Conservation (phyloP, 2,888 invertebrate species). For the Xestia rhomboidea region DNA sequence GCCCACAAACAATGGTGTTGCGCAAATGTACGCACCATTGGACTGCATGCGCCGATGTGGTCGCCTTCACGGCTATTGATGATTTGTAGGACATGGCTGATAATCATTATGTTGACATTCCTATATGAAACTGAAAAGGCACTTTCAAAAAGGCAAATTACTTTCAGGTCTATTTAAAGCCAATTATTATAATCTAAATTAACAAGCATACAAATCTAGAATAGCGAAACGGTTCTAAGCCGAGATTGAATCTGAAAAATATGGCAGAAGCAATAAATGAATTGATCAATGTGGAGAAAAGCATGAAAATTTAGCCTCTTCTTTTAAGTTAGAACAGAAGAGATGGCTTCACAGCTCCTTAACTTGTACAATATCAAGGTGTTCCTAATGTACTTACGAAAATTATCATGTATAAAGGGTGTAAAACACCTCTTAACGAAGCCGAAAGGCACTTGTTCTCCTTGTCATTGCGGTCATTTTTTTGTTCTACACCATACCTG, state of each 20-base stretch:
- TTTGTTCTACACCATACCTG: no score
- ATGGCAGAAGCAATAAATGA: no score
- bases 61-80: constrained; percentile 79
- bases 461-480: no score
- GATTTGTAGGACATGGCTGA: constrained; percentile 65
- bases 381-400: not conserved
- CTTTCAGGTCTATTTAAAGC: not conserved
- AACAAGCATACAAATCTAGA: not conserved
- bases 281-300: no score
- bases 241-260: not conserved
- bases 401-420: no score
- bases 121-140: not conserved
- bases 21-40: constrained; percentile 74
- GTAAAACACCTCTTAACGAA: no score
- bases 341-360: not conserved
- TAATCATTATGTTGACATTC: constrained; percentile 29
- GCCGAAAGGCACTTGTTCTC: no score
- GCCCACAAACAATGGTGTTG: constrained; percentile 75
- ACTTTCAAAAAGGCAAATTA: not conserved
- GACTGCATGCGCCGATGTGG: constrained; percentile 67
- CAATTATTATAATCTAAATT: not conserved
- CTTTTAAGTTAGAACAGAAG: not conserved
- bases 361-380: not conserved
- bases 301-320: not conserved
- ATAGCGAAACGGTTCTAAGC: not conserved